Percentiles rank a stretch among this genome's conserved stretches.
Evolutionary conservation across 1,140 invertebrate species (phyloP).

Genomic region (Zelostemma sp.): DNA sequence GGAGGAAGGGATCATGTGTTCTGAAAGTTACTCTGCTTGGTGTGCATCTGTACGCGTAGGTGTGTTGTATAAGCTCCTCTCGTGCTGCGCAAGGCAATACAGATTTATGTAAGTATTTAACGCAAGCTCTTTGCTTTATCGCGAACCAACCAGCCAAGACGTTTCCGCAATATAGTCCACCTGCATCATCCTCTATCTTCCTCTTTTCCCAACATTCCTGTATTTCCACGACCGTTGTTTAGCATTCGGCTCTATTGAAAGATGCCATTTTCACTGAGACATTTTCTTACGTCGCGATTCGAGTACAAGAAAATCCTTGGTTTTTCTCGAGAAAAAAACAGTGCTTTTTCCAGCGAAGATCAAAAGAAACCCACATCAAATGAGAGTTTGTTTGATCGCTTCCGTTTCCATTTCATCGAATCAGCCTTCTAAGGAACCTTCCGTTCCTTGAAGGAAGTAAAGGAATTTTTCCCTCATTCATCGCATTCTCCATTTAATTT

Average conservation of each 20-base stretch:
- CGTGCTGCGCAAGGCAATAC: slow-evolving; percentile 65
- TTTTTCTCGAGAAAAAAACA: no score
- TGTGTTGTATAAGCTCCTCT: slow-evolving; percentile 45
- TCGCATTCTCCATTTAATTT: no score
- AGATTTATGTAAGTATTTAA: slow-evolving; percentile 73
- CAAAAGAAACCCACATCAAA: no score
- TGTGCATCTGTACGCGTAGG: slow-evolving; percentile 18
- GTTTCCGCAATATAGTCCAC: slow-evolving; percentile 42
- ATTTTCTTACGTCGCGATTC: neutral
- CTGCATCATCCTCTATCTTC: slow-evolving; percentile 32
- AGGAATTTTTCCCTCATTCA: no score
- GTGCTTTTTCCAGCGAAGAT: no score
- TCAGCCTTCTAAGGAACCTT: no score
- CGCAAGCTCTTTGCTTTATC: slow-evolving; percentile 70
- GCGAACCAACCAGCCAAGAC: slow-evolving; percentile 65
- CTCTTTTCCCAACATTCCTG: slow-evolving; percentile 13
- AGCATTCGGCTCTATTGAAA: neutral
- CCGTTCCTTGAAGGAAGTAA: no score
- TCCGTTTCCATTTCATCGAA: no score
- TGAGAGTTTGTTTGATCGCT: no score
- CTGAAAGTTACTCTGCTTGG: slow-evolving; percentile 24
- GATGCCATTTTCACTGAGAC: neutral
- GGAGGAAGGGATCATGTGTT: slow-evolving; percentile 14
- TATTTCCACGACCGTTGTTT: neutral
- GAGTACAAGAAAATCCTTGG: neutral